These are phyloP conservation scores for Drosophila meridiana DNA, from an alignment of 2,888 invertebrate genomes.

Conservation along the genomic window DNA sequence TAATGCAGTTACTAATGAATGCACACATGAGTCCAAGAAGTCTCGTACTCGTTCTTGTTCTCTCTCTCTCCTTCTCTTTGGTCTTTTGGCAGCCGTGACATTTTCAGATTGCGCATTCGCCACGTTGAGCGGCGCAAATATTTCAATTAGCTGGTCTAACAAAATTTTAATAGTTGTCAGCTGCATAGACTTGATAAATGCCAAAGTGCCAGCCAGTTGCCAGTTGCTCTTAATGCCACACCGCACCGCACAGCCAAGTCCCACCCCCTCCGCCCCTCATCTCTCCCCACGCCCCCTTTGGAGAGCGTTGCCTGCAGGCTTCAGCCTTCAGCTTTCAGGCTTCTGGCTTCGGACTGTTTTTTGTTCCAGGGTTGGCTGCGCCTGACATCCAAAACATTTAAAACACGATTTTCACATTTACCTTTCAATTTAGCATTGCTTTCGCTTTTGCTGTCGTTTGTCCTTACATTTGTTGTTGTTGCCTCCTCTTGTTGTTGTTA, in stretches of 20 bases:
- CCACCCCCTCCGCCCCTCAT: too few relatives aligned
- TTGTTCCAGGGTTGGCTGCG: constrained; percentile 37
- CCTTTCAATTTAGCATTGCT: constrained; percentile 71
- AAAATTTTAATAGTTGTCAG: constrained; percentile 70
- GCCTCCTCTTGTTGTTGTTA: constrained; percentile 7
- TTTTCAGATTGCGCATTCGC: constrained; percentile 47
- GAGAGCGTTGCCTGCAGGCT: constrained; percentile 18
- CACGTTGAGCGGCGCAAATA: constrained; percentile 51
- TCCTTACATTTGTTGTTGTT: constrained; percentile 15
- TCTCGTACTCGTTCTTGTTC: neutral
- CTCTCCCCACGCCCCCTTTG: neutral
- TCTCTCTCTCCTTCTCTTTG: neutral
- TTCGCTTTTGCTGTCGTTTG: constrained; percentile 35
- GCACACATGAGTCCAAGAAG: neutral
- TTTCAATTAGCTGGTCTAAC: constrained; percentile 67
- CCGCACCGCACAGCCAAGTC: neutral
- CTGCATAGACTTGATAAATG: constrained; percentile 71
- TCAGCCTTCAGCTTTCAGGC: constrained; percentile 29
- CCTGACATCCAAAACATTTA: constrained; percentile 69
- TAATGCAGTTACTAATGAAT: constrained; percentile 1
- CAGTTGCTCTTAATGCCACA: constrained; percentile 6
- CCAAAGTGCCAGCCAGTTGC: constrained; percentile 66
- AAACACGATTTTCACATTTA: constrained; percentile 79
- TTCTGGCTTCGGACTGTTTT: constrained; percentile 7
- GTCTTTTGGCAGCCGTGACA: constrained; percentile 30